Percentiles rank a stretch among this genome's conserved stretches.
These are phyloP conservation scores for Malacoctenus gilli DNA, from an alignment of 2,797 vertebrate species.

Conservation along the genomic window DNA sequence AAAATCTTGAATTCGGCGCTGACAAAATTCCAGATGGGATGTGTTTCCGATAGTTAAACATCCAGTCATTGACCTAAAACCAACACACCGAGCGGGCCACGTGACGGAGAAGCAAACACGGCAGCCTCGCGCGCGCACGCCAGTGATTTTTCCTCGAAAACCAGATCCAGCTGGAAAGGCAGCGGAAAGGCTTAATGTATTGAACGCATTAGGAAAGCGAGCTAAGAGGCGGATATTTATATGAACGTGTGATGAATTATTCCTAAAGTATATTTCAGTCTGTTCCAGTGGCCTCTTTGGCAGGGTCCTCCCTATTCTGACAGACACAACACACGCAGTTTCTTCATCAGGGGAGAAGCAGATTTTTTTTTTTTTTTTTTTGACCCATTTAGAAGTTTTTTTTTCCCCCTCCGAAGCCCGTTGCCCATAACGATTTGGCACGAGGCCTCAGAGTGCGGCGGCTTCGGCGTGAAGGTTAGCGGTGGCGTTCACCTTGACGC, in stretches of 20 bases:
- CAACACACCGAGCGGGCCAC: not conserved
- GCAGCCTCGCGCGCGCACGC: not conserved
- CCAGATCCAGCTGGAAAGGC: constrained; percentile 7
- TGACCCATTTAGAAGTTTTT: constrained; percentile 50
- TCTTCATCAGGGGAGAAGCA: constrained; percentile 23
- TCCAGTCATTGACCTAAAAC: not conserved
- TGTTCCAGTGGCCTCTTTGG: constrained; percentile 69
- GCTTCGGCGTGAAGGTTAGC: constrained; percentile 17
- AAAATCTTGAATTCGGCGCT: not conserved
- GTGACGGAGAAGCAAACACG: no score
- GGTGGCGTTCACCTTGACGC: constrained; percentile 27
- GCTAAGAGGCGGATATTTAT: constrained; percentile 48
- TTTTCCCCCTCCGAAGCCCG: not conserved
- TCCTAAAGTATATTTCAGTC: constrained; percentile 59
- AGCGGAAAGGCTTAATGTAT: constrained; percentile 19
- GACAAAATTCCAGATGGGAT: not conserved
- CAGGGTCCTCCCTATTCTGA: constrained; percentile 55
- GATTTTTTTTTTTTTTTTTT: constrained; percentile 23
- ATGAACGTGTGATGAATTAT: constrained; percentile 62
- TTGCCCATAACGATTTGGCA: constrained; percentile 6
- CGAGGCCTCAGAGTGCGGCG: not conserved
- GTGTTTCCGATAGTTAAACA: not conserved
- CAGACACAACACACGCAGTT: constrained; percentile 32
- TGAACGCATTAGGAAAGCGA: constrained; percentile 33
- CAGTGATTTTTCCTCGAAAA: constrained; percentile 13